These are phyloP conservation scores for Ectropis grisescens DNA, from an alignment of 1,140 invertebrate species.

Conservation along the genomic window DNA sequence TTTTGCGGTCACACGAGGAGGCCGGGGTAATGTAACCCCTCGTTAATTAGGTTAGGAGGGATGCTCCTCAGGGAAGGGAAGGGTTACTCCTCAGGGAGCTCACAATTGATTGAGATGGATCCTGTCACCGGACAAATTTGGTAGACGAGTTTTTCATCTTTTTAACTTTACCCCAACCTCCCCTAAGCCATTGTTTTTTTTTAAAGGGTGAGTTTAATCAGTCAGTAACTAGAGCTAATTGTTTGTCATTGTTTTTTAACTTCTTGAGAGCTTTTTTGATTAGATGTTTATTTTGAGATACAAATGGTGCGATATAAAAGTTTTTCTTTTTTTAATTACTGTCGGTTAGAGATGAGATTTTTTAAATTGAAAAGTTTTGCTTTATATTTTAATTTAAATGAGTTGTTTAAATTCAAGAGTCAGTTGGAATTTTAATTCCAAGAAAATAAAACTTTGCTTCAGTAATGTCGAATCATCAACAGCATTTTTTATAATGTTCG, in stretches of 20 bases:
- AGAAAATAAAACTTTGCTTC: not conserved
- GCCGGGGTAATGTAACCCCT: conserved; percentile 26
- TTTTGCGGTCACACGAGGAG: conserved; percentile 29
- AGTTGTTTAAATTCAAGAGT: not conserved
- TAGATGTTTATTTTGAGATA: not conserved
- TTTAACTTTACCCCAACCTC: conserved; percentile 15
- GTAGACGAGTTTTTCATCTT: conserved; percentile 30
- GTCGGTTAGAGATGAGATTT: no score
- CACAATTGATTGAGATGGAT: conserved; percentile 55
- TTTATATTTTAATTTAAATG: not conserved
- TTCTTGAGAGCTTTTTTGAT: conserved; percentile 3
- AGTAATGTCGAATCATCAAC: not conserved
- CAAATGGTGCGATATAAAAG: no score
- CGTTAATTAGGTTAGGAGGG: conserved; percentile 54
- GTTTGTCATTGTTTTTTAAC: conserved; percentile 11
- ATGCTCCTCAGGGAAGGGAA: conserved; percentile 31
- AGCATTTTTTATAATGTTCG: not conserved
- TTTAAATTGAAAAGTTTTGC: no score
- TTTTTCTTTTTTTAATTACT: no score
- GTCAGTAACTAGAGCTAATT: conserved; percentile 21
- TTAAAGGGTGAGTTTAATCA: conserved; percentile 20
- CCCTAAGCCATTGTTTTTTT: conserved; percentile 15
- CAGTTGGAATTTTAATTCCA: not conserved
- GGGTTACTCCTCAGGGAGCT: conserved; percentile 43
- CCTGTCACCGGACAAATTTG: conserved; percentile 42